Evolutionary conservation across 1,140 invertebrate genomes (phyloP), one percentile per base, ranked within the genome.

Genomic region (Drosophila setifemur): DNA sequence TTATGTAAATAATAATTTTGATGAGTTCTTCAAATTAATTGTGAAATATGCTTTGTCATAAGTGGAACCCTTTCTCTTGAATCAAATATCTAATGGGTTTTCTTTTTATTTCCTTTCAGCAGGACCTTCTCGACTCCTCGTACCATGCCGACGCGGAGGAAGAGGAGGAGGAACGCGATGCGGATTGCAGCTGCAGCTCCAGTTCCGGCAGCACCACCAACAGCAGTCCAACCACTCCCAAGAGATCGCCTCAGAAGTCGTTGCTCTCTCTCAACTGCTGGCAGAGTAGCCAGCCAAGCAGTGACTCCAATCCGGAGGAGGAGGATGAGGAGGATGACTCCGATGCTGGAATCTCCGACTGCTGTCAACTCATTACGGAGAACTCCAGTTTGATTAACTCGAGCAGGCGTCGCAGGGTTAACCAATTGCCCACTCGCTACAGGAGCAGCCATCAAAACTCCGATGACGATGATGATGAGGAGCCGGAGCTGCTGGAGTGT

Each of bases 121-220:
- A 87, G 53, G 87, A 89, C 48, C 78, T 89, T 31, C 73, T 89
- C 58, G 86, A 89, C 77, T 89, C 86, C 50, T 89, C 86, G 45
- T 89, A 89, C 64, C 83, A 89, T 4, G 86, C 86, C 11, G 86
- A 89, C 58, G 86, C 49, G 61, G 86, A 89, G 66, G 73, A 77
- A 73, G 82, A 81, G 42, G 85, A 76, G 26, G 77, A 74, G 12
- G 72, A 82, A 31, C 67, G 74, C 23, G 39, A 61, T 42, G 81
- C 39, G n/a, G 68, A 82, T 3, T 75, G 77, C 75, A 81, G 75
- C 49, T 85, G 85, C 63, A 73, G 68, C 48, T 79, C 57, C 44
- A 68, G 43, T 23, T 39, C 39, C 21, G 55, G 40, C 31, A 61
- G 39, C 45, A 40, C 31, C 29, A 28, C 39, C 9, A 69, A 39